Conservation (phyloP, 2,888 invertebrate genomes). For the Strigamia maritima region DNA sequence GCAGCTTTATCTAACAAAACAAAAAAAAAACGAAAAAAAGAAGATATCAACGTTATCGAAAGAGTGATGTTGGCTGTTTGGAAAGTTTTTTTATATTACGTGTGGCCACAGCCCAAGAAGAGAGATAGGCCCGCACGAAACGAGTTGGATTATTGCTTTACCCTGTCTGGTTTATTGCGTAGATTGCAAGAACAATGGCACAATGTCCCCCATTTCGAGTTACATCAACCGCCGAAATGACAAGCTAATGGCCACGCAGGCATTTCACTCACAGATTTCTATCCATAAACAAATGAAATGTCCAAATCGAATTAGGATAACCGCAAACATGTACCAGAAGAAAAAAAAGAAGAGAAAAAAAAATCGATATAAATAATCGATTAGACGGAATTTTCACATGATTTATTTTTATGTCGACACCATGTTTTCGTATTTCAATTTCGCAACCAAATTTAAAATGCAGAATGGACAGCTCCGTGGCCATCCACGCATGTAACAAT, state of each 20-base stretch:
- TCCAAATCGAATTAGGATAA: background rate
- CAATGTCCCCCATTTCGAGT: background rate
- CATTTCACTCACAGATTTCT: slow-evolving; percentile 36
- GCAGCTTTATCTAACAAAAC: background rate
- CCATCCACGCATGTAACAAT: background rate
- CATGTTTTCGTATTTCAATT: background rate
- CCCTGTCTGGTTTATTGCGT: slow-evolving; percentile 15
- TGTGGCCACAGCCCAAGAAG: slow-evolving; percentile 16
- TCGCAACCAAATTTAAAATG: background rate
- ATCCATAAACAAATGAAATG: slow-evolving; percentile 38
- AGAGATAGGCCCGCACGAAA: background rate
- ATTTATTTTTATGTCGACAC: background rate
- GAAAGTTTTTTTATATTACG: background rate
- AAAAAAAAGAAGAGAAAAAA: background rate
- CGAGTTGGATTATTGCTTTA: slow-evolving; percentile 22
- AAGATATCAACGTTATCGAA: slow-evolving; percentile 25
- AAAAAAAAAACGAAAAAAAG: background rate
- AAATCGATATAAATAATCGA: slow-evolving; percentile 6
- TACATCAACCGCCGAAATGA: background rate
- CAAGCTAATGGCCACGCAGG: background rate
- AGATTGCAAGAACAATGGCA: slow-evolving; percentile 6
- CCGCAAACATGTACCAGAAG: background rate
- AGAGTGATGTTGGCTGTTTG: background rate
- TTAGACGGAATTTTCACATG: background rate
- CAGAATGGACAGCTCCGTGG: background rate